These are phyloP conservation scores for Axis porcinus DNA, from an alignment of 2,113 vertebrate genomes.

Conservation along the genomic window DNA sequence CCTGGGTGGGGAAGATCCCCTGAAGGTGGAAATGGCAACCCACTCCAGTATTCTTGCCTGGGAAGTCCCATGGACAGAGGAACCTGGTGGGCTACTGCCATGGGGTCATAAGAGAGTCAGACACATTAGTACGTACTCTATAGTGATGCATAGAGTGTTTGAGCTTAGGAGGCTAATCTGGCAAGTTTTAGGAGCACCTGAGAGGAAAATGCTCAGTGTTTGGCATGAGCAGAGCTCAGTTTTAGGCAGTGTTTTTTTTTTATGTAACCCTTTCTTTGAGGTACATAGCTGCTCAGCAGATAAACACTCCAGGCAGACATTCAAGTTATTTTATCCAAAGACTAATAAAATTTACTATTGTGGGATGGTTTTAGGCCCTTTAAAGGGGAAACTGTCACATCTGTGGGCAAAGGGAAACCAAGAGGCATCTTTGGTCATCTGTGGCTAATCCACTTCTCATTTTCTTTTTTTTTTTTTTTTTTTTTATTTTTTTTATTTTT, in stretches of 20 bases:
- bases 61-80: background rate
- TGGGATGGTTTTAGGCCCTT: background rate
- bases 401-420: background rate
- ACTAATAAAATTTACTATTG: background rate
- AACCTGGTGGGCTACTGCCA: background rate
- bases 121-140: background rate
- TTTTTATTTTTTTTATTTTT: too few species aligned
- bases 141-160: background rate
- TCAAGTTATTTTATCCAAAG: background rate
- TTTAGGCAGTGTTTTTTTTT: background rate
- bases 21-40: background rate
- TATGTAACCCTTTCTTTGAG: background rate
- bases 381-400: background rate
- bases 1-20: background rate
- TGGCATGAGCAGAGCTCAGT: background rate
- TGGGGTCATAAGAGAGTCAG: background rate
- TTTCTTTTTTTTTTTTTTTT: too few species aligned
- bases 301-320: background rate
- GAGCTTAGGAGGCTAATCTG: background rate
- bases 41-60: background rate
- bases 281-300: background rate
- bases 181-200: background rate
- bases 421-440: background rate
- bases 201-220: background rate
- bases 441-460: background rate